Conservation (phyloP, 2,888 invertebrate species). For the Campoplex capitator region DNA sequence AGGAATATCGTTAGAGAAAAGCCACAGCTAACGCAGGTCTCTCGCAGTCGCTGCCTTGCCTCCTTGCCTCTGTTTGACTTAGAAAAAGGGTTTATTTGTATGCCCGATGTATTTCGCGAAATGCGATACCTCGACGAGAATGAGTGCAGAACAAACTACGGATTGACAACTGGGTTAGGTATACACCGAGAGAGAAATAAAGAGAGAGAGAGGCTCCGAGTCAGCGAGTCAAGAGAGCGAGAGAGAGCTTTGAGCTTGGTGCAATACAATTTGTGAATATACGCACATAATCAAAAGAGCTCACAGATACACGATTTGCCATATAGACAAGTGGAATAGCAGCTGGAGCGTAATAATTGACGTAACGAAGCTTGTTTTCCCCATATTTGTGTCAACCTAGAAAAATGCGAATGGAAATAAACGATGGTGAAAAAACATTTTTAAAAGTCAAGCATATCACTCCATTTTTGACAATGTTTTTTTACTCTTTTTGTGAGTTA, state of each 20-base stretch:
- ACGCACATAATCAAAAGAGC: conserved; percentile 15
- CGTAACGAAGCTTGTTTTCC: conserved; percentile 25
- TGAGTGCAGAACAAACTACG: conserved; percentile 79
- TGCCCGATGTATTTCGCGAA: conserved; percentile 75
- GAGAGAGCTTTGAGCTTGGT: conserved; percentile 69
- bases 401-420: background rate
- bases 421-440: background rate
- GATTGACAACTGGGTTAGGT: conserved; percentile 82
- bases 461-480: background rate
- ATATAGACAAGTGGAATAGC: conserved; percentile 23
- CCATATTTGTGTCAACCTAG: background rate
- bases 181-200: conserved; percentile 68
- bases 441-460: background rate
- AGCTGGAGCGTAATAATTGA: conserved; percentile 35
- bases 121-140: conserved; percentile 76
- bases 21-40: conserved; percentile 4
- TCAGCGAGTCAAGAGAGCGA: conserved; percentile 42
- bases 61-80: conserved; percentile 68
- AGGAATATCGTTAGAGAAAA: conserved; percentile 47
- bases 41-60: background rate
- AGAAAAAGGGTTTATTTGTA: conserved; percentile 75
- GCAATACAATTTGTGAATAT: conserved; percentile 46
- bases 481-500: background rate
- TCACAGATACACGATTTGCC: conserved; percentile 34
- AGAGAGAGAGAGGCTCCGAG: background rate